phyloP scores from a whole-genome alignment of 2,113 vertebrate genomes.

The Paramormyrops kingsleyae region DNA sequence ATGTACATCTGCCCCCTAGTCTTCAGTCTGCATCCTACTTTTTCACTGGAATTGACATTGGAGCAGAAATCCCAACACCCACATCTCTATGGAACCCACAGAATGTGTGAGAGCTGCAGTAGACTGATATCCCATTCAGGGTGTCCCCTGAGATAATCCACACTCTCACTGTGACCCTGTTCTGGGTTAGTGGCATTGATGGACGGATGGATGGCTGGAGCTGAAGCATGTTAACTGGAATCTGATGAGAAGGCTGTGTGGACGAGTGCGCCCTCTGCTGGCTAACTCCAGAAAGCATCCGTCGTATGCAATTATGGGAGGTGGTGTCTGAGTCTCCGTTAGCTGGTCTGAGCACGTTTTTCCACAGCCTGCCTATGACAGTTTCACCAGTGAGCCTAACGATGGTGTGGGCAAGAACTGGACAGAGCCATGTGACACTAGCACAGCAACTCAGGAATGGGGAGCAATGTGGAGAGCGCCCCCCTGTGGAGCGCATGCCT shows the following conservation, averaged over 20 bases:
- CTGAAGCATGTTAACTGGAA: neutral
- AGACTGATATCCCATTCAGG: neutral
- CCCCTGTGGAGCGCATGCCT: neutral
- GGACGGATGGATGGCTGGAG: neutral
- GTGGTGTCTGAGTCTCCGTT: neutral
- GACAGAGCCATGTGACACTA: neutral
- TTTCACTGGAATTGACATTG: neutral
- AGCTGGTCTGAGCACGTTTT: neutral
- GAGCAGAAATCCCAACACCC: neutral
- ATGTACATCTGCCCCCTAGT: neutral
- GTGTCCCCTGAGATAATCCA: neutral
- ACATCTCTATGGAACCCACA: neutral
- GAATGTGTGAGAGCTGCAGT: neutral
- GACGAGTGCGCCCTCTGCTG: neutral
- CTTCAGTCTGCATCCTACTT: neutral
- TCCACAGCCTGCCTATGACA: neutral
- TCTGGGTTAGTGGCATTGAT: neutral
- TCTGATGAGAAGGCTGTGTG: neutral
- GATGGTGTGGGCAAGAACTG: neutral
- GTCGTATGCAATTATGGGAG: neutral
- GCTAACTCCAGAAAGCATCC: neutral
- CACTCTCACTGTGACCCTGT: neutral
- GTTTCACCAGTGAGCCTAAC: neutral
- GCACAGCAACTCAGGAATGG: neutral
- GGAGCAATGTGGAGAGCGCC: neutral